These are phyloP conservation scores for Manis javanica DNA, from an alignment of 2,797 vertebrate species.

Conservation along the genomic window DNA sequence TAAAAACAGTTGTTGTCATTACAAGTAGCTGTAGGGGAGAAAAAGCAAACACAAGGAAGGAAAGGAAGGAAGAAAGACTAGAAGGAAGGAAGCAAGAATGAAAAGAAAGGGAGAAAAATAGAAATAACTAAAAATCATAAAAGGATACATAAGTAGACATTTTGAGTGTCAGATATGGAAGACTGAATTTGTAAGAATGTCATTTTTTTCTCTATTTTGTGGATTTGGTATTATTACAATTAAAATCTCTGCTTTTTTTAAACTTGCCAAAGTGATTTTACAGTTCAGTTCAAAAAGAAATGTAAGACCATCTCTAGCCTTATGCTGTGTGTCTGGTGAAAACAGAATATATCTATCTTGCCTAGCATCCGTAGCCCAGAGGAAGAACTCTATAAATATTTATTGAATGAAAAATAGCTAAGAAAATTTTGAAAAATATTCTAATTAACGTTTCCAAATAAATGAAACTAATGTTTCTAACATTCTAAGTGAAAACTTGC, in stretches of 20 bases:
- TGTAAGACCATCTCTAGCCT: neutral
- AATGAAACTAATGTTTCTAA: slow-evolving; percentile 60
- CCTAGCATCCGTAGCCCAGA: neutral
- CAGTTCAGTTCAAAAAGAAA: slow-evolving; percentile 53
- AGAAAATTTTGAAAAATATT: slow-evolving; percentile 61
- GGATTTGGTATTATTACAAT: neutral
- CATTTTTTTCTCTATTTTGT: neutral
- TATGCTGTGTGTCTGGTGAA: neutral
- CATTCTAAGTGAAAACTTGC: slow-evolving; percentile 47
- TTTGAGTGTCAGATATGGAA: neutral
- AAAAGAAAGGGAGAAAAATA: neutral
- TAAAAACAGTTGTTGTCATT: slow-evolving; percentile 36
- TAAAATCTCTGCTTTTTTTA: slow-evolving; percentile 39
- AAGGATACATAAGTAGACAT: slow-evolving; percentile 11
- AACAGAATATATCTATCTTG: slow-evolving; percentile 24
- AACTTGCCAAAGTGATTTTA: slow-evolving; percentile 21
- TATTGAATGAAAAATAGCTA: slow-evolving; percentile 55
- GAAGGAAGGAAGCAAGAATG: neutral
- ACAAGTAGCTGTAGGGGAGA: neutral
- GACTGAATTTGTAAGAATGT: slow-evolving; percentile 3
- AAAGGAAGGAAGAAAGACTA: neutral
- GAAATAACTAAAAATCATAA: neutral
- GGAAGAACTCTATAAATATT: slow-evolving; percentile 65
- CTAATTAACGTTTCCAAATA: slow-evolving; percentile 66
- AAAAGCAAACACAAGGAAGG: neutral